phyloP scores from a whole-genome alignment of 2,113 vertebrate species.

The Chelonoidis abingdonii region DNA sequence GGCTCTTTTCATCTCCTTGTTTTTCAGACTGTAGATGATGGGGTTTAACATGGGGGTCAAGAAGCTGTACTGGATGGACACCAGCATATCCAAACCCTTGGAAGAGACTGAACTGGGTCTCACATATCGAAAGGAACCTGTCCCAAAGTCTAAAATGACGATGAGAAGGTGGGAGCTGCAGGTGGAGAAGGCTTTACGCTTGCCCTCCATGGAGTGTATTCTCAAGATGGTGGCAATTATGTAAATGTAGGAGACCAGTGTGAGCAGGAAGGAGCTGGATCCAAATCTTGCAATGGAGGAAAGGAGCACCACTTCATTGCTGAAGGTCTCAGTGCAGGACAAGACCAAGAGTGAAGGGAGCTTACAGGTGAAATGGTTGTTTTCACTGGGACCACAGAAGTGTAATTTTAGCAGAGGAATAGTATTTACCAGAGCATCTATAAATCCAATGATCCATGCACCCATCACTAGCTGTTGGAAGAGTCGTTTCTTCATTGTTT shows the following conservation, averaged over 20 bases:
- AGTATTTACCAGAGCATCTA: too few species aligned
- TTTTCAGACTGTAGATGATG: neutral
- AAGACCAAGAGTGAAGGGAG: neutral
- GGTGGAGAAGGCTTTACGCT: too few species aligned
- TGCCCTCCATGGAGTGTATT: too few species aligned
- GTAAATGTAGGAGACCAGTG: too few species aligned
- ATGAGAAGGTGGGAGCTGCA: neutral
- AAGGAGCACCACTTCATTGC: neutral
- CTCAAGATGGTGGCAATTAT: too few species aligned
- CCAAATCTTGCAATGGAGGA: neutral
- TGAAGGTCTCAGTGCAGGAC: neutral
- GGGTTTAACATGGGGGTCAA: neutral
- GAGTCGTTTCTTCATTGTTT: too few species aligned
- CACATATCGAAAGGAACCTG: neutral
- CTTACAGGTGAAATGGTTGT: too few species aligned
- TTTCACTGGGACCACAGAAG: too few species aligned
- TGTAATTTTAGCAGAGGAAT: too few species aligned
- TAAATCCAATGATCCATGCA: too few species aligned
- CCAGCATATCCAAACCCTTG: neutral
- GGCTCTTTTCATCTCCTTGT: neutral
- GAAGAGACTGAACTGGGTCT: neutral
- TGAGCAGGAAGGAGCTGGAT: too few species aligned
- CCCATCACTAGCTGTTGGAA: too few species aligned
- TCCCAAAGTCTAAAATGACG: neutral
- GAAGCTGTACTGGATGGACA: neutral